phyloP scores from a whole-genome alignment of 2,888 invertebrate genomes.

The Laothoe populi region DNA sequence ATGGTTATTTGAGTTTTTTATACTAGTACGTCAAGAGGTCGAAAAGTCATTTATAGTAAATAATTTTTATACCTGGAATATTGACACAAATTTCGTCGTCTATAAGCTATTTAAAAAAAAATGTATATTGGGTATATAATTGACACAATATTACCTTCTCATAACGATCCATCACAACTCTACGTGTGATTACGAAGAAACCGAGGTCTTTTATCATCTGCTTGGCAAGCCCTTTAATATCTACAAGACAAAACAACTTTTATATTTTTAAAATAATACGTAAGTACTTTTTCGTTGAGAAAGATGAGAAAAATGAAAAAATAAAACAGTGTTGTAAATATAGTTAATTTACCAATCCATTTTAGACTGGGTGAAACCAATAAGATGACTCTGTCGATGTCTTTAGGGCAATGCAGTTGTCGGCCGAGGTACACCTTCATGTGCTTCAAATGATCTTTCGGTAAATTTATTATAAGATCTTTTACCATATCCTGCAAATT shows the following conservation, averaged over 20 bases:
- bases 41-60: too few relatives aligned
- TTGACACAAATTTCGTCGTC: too few relatives aligned
- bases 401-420: slow-evolving; percentile 75
- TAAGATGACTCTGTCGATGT: slow-evolving; percentile 82
- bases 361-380: slow-evolving; percentile 76
- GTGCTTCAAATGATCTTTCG: slow-evolving; percentile 86
- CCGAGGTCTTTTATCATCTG: slow-evolving; percentile 71
- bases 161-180: slow-evolving; percentile 71
- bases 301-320: too few relatives aligned
- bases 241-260: slow-evolving; percentile 42
- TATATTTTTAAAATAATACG: neutral
- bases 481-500: slow-evolving; percentile 82
- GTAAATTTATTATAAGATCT: slow-evolving; percentile 85
- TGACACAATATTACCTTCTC: slow-evolving; percentile 59
- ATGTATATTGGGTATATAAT: neutral
- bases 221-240: slow-evolving; percentile 58
- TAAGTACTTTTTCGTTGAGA: too few relatives aligned
- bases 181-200: slow-evolving; percentile 69
- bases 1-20: too few relatives aligned
- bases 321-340: too few relatives aligned
- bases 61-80: too few relatives aligned
- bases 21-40: too few relatives aligned
- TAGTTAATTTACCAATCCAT: slow-evolving; percentile 20
- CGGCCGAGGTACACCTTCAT: slow-evolving; percentile 84
- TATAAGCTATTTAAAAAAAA: too few relatives aligned